Conservation (phyloP, 1,140 invertebrate genomes). For the Eubasilissa regina region DNA sequence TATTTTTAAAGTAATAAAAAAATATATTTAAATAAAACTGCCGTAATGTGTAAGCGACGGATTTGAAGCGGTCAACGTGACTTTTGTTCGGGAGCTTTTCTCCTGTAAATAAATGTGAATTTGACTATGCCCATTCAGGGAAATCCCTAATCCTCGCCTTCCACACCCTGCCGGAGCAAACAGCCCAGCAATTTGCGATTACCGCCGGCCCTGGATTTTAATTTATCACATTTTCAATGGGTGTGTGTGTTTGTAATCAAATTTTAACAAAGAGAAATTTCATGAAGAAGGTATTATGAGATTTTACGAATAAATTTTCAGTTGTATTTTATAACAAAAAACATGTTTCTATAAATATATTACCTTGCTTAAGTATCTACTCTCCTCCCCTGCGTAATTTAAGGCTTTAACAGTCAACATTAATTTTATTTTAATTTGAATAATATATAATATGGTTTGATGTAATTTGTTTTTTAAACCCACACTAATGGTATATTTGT, state of each 20-base stretch:
- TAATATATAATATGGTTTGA: background rate
- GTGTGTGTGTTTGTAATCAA: slow-evolving; percentile 33
- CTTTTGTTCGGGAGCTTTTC: slow-evolving; percentile 38
- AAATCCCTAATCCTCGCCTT: slow-evolving; percentile 26
- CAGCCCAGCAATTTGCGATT: slow-evolving; percentile 33
- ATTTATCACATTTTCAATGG: slow-evolving; percentile 40
- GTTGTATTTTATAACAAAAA: slow-evolving; percentile 15
- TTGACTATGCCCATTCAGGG: slow-evolving; percentile 39
- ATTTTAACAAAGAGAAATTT: slow-evolving; percentile 42
- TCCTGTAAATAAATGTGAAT: slow-evolving; percentile 41
- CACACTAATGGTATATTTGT: too few species aligned
- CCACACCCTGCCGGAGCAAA: slow-evolving; percentile 2
- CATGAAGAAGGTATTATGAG: slow-evolving; percentile 9
- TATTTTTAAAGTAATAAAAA: background rate
- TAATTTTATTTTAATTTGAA: slow-evolving; percentile 23
- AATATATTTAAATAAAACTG: too few species aligned
- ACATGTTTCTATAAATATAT: slow-evolving; percentile 1
- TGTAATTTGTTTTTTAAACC: too few species aligned
- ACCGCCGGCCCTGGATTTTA: slow-evolving; percentile 36
- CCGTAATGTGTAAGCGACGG: background rate
- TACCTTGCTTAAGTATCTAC: background rate
- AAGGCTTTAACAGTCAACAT: slow-evolving; percentile 1
- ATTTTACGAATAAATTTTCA: slow-evolving; percentile 33
- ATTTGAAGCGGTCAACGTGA: slow-evolving; percentile 11
- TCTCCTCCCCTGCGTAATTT: background rate